Percentiles rank a stretch among this genome's conserved stretches.
phyloP scores from a whole-genome alignment of 1,140 invertebrate species.

The Parasteatoda tepidariorum region DNA sequence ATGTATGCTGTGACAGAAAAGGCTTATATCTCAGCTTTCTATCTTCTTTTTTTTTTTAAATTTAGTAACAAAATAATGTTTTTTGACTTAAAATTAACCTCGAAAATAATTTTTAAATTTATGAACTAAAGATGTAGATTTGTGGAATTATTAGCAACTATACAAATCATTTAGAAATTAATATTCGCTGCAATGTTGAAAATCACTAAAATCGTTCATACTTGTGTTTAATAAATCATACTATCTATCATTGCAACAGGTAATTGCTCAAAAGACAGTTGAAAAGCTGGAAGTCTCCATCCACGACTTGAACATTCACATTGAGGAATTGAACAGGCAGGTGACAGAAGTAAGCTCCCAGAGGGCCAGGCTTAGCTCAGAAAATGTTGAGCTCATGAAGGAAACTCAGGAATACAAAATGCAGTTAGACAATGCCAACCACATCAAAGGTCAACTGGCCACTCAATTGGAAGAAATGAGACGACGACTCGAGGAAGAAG shows the following conservation, averaged over 20 bases:
- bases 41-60: no score
- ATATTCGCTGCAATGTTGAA: no score
- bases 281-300: slow-evolving; percentile 91
- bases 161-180: no score
- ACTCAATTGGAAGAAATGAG: slow-evolving; percentile 93
- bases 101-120: no score
- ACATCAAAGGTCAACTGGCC: slow-evolving; percentile 87
- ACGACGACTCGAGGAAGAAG: slow-evolving; percentile 93
- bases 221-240: no score
- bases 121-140: no score
- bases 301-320: slow-evolving; percentile 89
- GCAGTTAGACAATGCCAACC: slow-evolving; percentile 89
- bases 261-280: slow-evolving; percentile 85
- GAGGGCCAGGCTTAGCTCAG: slow-evolving; percentile 68
- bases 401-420: slow-evolving; percentile 95
- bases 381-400: slow-evolving; percentile 93
- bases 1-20: no score
- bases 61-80: no score
- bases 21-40: no score
- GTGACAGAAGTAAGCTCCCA: slow-evolving; percentile 92
- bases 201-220: no score
- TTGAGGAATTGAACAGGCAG: slow-evolving; percentile 94
- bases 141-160: no score
- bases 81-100: no score
- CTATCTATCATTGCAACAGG: slow-evolving; percentile 41